These are phyloP conservation scores for Caenorhabditis sp. DNA, from an alignment of 2,888 invertebrate species.

Conservation along the genomic window DNA sequence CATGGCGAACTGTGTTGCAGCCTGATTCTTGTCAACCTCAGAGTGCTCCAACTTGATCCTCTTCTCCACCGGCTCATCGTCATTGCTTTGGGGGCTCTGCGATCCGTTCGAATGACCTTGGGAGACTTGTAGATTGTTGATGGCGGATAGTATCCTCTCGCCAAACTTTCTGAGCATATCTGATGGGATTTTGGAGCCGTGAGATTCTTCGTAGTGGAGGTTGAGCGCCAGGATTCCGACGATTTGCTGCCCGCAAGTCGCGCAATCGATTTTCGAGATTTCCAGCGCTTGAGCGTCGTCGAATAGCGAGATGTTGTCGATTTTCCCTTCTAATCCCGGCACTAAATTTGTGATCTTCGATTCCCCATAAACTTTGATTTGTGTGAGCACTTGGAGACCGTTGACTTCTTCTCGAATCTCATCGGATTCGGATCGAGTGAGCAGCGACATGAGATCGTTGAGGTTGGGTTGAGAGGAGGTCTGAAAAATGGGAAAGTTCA, in stretches of 20 bases:
- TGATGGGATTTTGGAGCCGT: slow-evolving; percentile 60
- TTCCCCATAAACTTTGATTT: slow-evolving; percentile 63
- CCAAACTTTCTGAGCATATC: slow-evolving; percentile 58
- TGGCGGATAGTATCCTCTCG: slow-evolving; percentile 54
- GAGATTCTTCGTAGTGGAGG: slow-evolving; percentile 70
- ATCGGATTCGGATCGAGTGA: slow-evolving; percentile 51
- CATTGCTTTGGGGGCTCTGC: slow-evolving; percentile 43
- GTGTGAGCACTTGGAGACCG: slow-evolving; percentile 57
- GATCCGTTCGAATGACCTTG: slow-evolving; percentile 35
- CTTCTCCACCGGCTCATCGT: slow-evolving; percentile 72
- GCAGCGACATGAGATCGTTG: slow-evolving; percentile 57
- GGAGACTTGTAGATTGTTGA: slow-evolving; percentile 28
- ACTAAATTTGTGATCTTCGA: slow-evolving; percentile 55
- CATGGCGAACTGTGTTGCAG: slow-evolving; percentile 82
- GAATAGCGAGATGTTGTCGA: slow-evolving; percentile 47
- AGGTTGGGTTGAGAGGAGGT: slow-evolving; percentile 40
- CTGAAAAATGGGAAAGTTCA: slow-evolving; percentile 24
- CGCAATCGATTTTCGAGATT: slow-evolving; percentile 63
- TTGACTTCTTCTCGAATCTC: slow-evolving; percentile 48
- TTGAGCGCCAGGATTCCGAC: slow-evolving; percentile 62
- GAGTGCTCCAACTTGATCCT: slow-evolving; percentile 43
- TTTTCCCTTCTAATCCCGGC: slow-evolving; percentile 44
- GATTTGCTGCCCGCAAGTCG: slow-evolving; percentile 65
- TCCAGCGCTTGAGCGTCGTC: slow-evolving; percentile 52
- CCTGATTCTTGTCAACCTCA: slow-evolving; percentile 32